phyloP scores from a whole-genome alignment of 2,888 invertebrate genomes.

The Andrena trimmerana region DNA sequence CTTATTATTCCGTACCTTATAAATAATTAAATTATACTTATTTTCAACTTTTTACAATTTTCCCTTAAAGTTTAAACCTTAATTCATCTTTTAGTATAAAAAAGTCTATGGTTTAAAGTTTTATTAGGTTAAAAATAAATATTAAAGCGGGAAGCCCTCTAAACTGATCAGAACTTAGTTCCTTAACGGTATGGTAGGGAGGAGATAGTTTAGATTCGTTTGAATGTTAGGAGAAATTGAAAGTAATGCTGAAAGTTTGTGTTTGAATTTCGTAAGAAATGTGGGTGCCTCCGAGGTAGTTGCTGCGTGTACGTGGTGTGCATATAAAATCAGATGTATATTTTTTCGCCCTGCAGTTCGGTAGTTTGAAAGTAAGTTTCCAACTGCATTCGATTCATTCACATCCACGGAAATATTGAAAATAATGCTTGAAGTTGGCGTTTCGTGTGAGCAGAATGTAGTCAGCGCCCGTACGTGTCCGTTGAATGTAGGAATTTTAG shows the following conservation, averaged over 20 bases:
- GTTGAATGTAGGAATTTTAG: slow-evolving; percentile 5
- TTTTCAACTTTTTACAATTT: too few species aligned
- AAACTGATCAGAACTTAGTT: too few species aligned
- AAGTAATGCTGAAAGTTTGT: background rate
- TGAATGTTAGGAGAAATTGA: background rate
- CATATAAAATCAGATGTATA: background rate
- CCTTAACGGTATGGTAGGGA: background rate
- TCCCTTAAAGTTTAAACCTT: too few species aligned
- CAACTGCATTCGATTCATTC: background rate
- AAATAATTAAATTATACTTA: too few species aligned
- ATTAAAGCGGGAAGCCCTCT: too few species aligned
- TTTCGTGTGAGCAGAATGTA: background rate
- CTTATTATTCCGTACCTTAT: too few species aligned
- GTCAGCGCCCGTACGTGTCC: background rate
- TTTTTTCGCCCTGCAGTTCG: background rate
- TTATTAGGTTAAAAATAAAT: too few species aligned
- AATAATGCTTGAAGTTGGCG: background rate
- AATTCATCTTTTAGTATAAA: too few species aligned
- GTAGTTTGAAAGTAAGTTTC: background rate
- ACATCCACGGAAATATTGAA: background rate
- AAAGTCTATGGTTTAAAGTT: too few species aligned
- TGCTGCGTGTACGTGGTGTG: background rate
- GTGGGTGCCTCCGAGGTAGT: background rate
- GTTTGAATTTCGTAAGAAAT: background rate
- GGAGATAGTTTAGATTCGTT: background rate